Evolutionary conservation across 2,113 vertebrate genomes (phyloP), one percentile per base, ranked within the genome.

Genomic region (Chiloscyllium plagiosum): DNA sequence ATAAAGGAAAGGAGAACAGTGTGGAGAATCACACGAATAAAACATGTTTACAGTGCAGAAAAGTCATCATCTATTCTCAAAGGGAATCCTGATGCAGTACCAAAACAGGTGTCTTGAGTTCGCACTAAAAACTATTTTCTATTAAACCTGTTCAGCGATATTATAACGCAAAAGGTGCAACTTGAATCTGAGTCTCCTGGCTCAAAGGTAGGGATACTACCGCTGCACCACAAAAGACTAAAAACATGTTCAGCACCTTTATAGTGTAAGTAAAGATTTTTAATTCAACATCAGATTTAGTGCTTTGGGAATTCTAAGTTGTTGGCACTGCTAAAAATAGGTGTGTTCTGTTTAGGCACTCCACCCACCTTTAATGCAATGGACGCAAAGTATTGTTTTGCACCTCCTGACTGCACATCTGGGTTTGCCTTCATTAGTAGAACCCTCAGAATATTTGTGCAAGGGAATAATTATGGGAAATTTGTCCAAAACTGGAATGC

Each of bases 261-360:
- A 17, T 29, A 19, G 52, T 17, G 13, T 13, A 61, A 13, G 5
- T 33, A 90, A 15, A 90, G 26, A 61, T 26, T 17, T 52, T 90
- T 52, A 65, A 26, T 61, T 33, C 61, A 24, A 90, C 8, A 33
- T 61, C 13, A 12, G 29, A 24, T 89, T 87, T 13, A 37, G 0
- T 15, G 56, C 61, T 92, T 92, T 92, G 89, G n/a, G 56, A 92
- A 92, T 92, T 65, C 56, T 20, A 65, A 66, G 56, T 37, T 65
- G 89, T 92, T n/a, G 56, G 89, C 89, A 92, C 17, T 19, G 89
- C 89, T 65, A 66, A 92, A 92, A 92, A 90, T 92, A 66, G 56
- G 37, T n/a, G 93, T 17, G 50, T 94, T 94, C 93, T 47, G 10
- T 94, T 94, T 94, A 47, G 37, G 50, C 29, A 22, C 24, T 56